These are phyloP conservation scores for Hypsibius dujardini DNA, from an alignment of 1,140 invertebrate species.

Conservation along the genomic window DNA sequence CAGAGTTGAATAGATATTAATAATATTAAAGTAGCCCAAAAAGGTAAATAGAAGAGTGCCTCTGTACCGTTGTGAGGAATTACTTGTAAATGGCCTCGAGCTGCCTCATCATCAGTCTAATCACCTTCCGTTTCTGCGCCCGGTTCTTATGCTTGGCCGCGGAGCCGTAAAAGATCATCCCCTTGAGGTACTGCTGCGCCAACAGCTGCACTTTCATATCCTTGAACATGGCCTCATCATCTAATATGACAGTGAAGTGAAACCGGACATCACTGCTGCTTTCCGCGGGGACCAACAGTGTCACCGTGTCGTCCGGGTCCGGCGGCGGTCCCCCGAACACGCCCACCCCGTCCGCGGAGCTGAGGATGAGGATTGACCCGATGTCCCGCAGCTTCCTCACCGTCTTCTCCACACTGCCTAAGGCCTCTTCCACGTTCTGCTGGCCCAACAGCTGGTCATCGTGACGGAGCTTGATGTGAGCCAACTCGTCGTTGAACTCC, in stretches of 20 bases:
- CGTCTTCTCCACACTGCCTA: neutral
- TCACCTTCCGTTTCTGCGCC: conserved; percentile 3
- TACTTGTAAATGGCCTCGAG: conserved; percentile 15
- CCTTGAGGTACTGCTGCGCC: conserved; percentile 15
- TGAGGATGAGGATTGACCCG: neutral
- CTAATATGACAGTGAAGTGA: neutral
- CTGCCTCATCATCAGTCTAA: neutral
- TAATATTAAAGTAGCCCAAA: too few relatives aligned
- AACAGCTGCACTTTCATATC: neutral
- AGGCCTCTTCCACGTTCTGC: neutral
- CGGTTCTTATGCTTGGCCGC: conserved; percentile 4
- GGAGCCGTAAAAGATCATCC: conserved; percentile 1
- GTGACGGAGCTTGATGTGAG: neutral
- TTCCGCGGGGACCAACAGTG: neutral
- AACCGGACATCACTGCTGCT: neutral
- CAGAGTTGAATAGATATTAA: too few relatives aligned
- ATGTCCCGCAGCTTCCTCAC: neutral
- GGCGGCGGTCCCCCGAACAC: conserved; percentile 1
- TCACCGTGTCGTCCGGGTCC: neutral
- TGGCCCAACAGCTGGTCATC: neutral
- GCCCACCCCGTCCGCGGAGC: neutral
- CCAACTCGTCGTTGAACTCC: conserved; percentile 9
- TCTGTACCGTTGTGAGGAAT: neutral
- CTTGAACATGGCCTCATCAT: neutral
- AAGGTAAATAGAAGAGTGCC: too few relatives aligned